A percentile compares a stretch with the other conserved stretches of the same genome.
Conservation (phyloP, 2,888 invertebrate genomes). For the Agelastica alni region DNA sequence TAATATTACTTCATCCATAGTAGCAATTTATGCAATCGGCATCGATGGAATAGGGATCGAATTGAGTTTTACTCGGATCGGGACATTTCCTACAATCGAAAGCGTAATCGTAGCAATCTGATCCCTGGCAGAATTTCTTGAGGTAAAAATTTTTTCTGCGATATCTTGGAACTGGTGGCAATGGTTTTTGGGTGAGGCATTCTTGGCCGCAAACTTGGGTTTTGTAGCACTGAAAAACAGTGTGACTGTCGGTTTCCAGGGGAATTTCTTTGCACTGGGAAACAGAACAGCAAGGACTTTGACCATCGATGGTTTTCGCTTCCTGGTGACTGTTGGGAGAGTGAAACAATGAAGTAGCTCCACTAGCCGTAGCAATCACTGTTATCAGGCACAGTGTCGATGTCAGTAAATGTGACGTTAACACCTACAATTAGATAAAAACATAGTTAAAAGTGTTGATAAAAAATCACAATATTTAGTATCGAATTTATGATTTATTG, state of each 20-base stretch:
- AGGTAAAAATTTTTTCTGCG: slow-evolving; percentile 10
- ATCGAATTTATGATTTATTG: too few species aligned
- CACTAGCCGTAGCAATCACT: too few species aligned
- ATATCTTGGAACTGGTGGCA: neutral
- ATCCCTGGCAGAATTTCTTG: slow-evolving; percentile 8
- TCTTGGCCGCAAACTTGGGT: slow-evolving; percentile 20
- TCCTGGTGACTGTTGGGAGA: too few species aligned
- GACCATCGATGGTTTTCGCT: neutral
- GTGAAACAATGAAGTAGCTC: too few species aligned
- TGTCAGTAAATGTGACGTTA: too few species aligned
- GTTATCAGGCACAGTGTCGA: too few species aligned
- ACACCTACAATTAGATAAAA: too few species aligned
- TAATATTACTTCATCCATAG: too few species aligned
- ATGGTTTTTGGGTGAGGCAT: neutral
- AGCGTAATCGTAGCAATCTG: slow-evolving; percentile 21
- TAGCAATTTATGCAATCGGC: slow-evolving; percentile 24
- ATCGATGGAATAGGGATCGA: slow-evolving; percentile 7
- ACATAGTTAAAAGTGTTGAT: too few species aligned
- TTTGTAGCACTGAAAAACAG: slow-evolving; percentile 25
- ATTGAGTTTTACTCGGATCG: slow-evolving; percentile 2
- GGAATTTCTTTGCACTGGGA: slow-evolving; percentile 21
- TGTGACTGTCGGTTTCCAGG: slow-evolving; percentile 22
- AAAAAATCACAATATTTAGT: too few species aligned
- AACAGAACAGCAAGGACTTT: slow-evolving; percentile 13
- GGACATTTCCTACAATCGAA: slow-evolving; percentile 26